These are phyloP conservation scores for Scolopax mira DNA, from an alignment of 2,113 vertebrate species.

Conservation along the genomic window DNA sequence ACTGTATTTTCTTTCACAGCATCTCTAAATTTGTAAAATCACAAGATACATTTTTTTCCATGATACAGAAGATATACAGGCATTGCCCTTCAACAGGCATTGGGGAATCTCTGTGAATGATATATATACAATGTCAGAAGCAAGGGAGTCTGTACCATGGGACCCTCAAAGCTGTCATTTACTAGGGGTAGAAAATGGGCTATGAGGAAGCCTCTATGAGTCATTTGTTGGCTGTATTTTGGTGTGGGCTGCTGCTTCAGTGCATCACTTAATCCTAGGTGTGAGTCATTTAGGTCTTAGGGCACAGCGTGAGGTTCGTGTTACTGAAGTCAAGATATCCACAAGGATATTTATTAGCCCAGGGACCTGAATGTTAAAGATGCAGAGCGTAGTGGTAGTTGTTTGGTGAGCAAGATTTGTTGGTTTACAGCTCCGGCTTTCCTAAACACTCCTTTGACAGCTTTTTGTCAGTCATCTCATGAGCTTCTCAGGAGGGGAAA, in stretches of 20 bases:
- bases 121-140: background rate
- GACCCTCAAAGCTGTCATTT: background rate
- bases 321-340: constrained; percentile 7
- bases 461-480: constrained; percentile 41
- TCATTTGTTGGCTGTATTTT: background rate
- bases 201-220: background rate
- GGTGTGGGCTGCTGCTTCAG: background rate
- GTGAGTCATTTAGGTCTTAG: background rate
- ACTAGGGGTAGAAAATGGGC: background rate
- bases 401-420: background rate
- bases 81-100: background rate
- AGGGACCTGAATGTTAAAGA: background rate
- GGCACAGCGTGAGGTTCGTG: background rate
- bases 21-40: background rate
- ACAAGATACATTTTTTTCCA: background rate
- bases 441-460: background rate
- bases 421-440: constrained; percentile 29
- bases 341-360: background rate
- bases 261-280: background rate
- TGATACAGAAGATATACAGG: background rate
- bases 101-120: background rate
- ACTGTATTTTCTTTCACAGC: background rate
- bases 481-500: constrained; percentile 20
- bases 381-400: background rate
- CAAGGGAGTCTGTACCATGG: background rate